A percentile compares a stretch with the other conserved stretches of the same genome.
phyloP scores from a whole-genome alignment of 2,888 invertebrate species.

The Silvanus unidentatus region DNA sequence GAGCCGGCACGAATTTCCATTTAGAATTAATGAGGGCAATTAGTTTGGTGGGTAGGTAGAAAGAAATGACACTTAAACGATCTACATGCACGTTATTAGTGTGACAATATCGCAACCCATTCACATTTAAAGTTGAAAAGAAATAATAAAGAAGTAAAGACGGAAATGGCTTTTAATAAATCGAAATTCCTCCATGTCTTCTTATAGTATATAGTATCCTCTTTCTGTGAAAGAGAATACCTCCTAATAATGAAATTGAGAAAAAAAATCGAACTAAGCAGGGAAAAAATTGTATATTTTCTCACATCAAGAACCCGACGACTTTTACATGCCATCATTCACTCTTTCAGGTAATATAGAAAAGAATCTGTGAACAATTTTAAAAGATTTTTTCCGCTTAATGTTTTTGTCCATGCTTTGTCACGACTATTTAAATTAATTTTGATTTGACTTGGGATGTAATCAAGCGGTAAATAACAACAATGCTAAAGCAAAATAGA shows the following conservation, averaged over 20 bases:
- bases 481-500: constrained; percentile 13
- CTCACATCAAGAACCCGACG: constrained; percentile 8
- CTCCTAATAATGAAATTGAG: background rate
- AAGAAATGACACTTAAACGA: background rate
- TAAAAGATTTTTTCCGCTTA: constrained; percentile 15
- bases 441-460: constrained; percentile 14
- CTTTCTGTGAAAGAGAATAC: background rate
- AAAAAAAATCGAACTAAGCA: background rate
- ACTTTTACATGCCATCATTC: constrained; percentile 1
- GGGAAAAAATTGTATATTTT: constrained; percentile 12
- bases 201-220: too few relatives aligned
- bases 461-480: constrained; percentile 19
- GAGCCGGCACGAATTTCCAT: constrained; percentile 14
- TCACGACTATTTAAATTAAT: constrained; percentile 22
- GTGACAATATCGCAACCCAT: background rate
- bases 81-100: background rate
- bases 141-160: constrained; percentile 7
- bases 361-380: constrained; percentile 10
- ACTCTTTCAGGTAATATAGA: constrained; percentile 8
- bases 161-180: constrained; percentile 12
- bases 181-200: constrained; percentile 4
- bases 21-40: constrained; percentile 21
- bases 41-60: constrained; percentile 13
- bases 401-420: constrained; percentile 14
- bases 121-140: constrained; percentile 8